These are phyloP conservation scores for Hystrix brachyura DNA, from an alignment of 2,113 vertebrate genomes.

Conservation along the genomic window DNA sequence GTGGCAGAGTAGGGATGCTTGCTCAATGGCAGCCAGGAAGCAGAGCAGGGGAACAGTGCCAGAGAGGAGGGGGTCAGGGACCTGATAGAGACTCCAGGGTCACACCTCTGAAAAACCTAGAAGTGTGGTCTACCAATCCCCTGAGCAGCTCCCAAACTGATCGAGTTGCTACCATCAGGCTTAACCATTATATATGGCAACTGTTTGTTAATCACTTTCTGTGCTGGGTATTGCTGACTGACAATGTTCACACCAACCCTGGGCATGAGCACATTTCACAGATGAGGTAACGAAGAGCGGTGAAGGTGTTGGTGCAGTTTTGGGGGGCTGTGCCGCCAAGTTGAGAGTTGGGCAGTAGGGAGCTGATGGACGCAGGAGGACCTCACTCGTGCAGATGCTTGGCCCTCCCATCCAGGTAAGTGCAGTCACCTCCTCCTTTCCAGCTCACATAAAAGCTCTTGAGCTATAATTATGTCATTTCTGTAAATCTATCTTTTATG, in stretches of 20 bases:
- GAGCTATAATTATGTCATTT: not conserved
- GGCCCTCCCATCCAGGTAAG: not conserved
- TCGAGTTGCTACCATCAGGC: not conserved
- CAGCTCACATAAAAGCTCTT: not conserved
- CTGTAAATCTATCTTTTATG: not conserved
- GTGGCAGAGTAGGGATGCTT: not conserved
- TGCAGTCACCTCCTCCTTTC: not conserved
- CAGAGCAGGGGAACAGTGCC: not conserved
- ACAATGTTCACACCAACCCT: too few relatives aligned
- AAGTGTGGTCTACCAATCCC: not conserved
- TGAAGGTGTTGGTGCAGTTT: rapidly evolving
- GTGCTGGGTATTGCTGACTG: not conserved
- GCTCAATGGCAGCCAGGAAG: not conserved
- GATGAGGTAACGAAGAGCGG: too few relatives aligned
- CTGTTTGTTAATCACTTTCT: not conserved
- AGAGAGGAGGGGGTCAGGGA: not conserved
- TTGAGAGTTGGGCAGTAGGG: too few relatives aligned
- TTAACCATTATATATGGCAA: not conserved
- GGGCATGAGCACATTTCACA: not conserved
- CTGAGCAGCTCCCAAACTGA: not conserved
- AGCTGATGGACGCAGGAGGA: too few relatives aligned
- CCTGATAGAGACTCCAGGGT: not conserved
- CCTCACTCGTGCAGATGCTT: not conserved
- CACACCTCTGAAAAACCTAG: not conserved
- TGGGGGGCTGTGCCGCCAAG: not conserved